Base-by-base conservation (phyloP, 2,888 invertebrate species). In the Acleris sparsana region DNA sequence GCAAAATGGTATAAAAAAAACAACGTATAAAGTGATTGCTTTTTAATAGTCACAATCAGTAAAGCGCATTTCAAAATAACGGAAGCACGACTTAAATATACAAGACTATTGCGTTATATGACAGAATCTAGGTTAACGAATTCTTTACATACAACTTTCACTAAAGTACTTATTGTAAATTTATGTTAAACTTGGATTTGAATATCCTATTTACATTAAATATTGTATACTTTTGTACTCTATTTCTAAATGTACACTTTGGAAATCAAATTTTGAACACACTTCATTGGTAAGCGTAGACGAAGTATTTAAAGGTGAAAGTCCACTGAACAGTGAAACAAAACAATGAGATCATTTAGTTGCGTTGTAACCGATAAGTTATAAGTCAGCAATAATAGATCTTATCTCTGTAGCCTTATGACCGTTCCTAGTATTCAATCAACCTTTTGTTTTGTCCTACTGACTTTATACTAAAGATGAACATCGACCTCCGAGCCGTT, bases 21-120 rank as follows among this genome's bases (percentile, higher is more conserved):
- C 48, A 39, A 18, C 7, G 18, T 6, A 5, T 58, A 16, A 33
- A 44, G 17, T n/a, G 4, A 73, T 66, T 55, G n/a, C 4, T 39
- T 67, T 61, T 64, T 64, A 63, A 67, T 67, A 43, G 43, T 62
- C 58, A 44, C 43, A 53, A 43, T 48, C 29, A 63, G 52, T 58
- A 65, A 71, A 71, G 73, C 70, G 63, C 61, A 62, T 70, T 71
- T 63, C 29, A 67, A 71, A 70, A 59, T 56, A 64, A 71, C 65
- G 70, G 72, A 72, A 73, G 73, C 74, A 71, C 72, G 13, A 56
- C 57, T 58, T 58, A 48, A 7, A 46, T 16, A 39, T 46, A 53
- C 29, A n/a, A 56, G 6, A 17, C 49, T 55, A 62, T 48, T 48
- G 48, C 48, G 7, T 5, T 33, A 53, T n/a, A 9, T 44, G 6